A percentile compares a stretch with the other conserved stretches of the same genome.
Evolutionary conservation across 2,888 invertebrate species (phyloP).

Genomic region (Tigriopus californicus): DNA sequence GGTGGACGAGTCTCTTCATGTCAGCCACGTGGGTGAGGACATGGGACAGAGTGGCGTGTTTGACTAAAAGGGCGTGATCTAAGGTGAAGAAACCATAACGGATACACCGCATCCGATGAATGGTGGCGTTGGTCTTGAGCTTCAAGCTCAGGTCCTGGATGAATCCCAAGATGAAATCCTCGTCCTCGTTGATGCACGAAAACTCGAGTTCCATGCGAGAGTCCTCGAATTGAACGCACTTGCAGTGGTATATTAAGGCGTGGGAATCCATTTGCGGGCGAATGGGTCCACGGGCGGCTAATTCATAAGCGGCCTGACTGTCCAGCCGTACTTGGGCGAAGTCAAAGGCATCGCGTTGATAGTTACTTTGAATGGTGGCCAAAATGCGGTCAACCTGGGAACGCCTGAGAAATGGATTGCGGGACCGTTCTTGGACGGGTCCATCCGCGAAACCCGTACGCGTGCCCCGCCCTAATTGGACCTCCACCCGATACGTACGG

Average conservation of each 20-base stretch:
- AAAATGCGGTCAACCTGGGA: constrained; percentile 59
- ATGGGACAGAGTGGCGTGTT: constrained; percentile 57
- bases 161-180: constrained; percentile 51
- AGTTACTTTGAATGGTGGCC: constrained; percentile 59
- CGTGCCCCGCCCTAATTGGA: too few species aligned
- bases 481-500: too few species aligned
- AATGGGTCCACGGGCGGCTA: constrained; percentile 61
- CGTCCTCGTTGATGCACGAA: constrained; percentile 66
- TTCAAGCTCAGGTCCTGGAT: constrained; percentile 64
- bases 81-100: constrained; percentile 61
- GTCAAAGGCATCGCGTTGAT: constrained; percentile 71
- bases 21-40: constrained; percentile 26
- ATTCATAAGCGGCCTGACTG: constrained; percentile 61
- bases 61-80: constrained; percentile 52
- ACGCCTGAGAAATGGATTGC: constrained; percentile 17
- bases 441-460: too few species aligned
- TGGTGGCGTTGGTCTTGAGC: constrained; percentile 57
- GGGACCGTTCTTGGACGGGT: too few species aligned
- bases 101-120: constrained; percentile 56
- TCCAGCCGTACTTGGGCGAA: constrained; percentile 31
- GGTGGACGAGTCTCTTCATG: too few species aligned
- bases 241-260: constrained; percentile 66
- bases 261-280: constrained; percentile 47
- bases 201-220: constrained; percentile 54
- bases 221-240: constrained; percentile 55